A percentile compares a stretch with the other conserved stretches of the same genome.
These are phyloP conservation scores for Gymnocephalus cernua DNA, from an alignment of 2,113 vertebrate species.

Conservation along the genomic window DNA sequence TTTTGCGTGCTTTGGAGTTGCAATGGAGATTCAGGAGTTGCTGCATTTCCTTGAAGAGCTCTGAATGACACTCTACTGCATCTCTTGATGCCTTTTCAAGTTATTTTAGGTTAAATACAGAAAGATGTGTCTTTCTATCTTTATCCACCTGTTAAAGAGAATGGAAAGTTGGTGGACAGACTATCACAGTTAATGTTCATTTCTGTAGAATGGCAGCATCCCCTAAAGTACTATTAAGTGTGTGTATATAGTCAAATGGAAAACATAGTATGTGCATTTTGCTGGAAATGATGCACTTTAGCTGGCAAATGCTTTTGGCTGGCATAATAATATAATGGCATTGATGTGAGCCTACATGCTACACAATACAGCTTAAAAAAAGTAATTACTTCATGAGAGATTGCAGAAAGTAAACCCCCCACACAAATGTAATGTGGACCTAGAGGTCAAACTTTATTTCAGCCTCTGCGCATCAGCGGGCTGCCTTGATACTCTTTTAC, in stretches of 20 bases:
- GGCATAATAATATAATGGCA: no score
- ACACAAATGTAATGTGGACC: conserved; percentile 15
- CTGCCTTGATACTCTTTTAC: conserved; percentile 23
- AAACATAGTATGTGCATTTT: not conserved
- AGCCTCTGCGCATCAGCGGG: conserved; percentile 32
- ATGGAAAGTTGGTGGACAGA: not conserved
- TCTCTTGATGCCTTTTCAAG: not conserved
- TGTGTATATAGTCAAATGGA: not conserved
- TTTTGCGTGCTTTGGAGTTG: conserved; percentile 8
- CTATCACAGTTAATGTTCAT: not conserved
- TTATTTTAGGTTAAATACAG: not conserved
- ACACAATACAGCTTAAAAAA: not conserved
- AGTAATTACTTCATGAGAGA: conserved; percentile 19
- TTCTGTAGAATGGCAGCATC: not conserved
- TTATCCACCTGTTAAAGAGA: not conserved
- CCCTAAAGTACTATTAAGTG: not conserved
- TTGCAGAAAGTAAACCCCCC: conserved; percentile 3
- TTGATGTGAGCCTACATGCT: conserved; percentile 10
- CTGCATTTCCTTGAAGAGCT: not conserved
- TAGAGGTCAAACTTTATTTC: conserved; percentile 15
- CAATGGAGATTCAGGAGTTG: conserved; percentile 27
- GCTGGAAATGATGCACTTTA: not conserved
- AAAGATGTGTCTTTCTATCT: not conserved
- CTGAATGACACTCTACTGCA: not conserved
- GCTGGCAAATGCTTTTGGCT: not conserved